Base-by-base conservation (phyloP, 2,797 vertebrate species). In the Champsocephalus esox region DNA sequence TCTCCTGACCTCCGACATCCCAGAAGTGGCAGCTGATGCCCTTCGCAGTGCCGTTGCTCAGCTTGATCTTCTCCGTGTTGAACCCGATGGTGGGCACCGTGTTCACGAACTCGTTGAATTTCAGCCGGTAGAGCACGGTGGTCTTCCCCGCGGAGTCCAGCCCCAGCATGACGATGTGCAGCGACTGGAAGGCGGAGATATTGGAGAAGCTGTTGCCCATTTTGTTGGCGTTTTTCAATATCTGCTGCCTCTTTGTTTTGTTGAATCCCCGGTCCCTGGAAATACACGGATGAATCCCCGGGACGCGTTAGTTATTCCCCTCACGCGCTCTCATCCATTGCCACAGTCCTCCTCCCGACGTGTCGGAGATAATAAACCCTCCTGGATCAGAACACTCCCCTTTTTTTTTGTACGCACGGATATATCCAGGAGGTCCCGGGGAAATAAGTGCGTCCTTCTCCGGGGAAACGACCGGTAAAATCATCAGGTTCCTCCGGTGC, bases 1-100 rank as follows among this genome's bases (percentile, higher is more conserved):
- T 99, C 95, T 99, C 98, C 92, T 99, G 98, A 3, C 98, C 97
- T 0, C 98, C 98, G 24, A 99, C 98, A 60, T 99, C 98, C 98
- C 97, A 99, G 87, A 99, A 99, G 90, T 99, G 98, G 85, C 97
- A 99, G 91, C 97, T 99, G 94, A 99, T 97, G 73, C 98, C 98
- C 86, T 97, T 98, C 43, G 97, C 88, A 0, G 86, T 79, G 63
- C 86, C 97, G 77, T 97, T 97, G 77, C 98, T 97, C 77, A 99
- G 92, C 75, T 92, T 92, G 90, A 99, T 98, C 93, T 97, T 96
- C 92, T 99, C 98, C 0, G 97, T 99, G 95, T 99, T 99, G 94
- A 99, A 99, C 14, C 98, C 98, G 77, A 99, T 99, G 50, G 98
- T 99, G 60, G 98, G 98, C 41, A 99, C 98, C 0, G 98, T 99